Conservation (phyloP, 2,888 invertebrate genomes). For the Onthophagus sagittarius region DNA sequence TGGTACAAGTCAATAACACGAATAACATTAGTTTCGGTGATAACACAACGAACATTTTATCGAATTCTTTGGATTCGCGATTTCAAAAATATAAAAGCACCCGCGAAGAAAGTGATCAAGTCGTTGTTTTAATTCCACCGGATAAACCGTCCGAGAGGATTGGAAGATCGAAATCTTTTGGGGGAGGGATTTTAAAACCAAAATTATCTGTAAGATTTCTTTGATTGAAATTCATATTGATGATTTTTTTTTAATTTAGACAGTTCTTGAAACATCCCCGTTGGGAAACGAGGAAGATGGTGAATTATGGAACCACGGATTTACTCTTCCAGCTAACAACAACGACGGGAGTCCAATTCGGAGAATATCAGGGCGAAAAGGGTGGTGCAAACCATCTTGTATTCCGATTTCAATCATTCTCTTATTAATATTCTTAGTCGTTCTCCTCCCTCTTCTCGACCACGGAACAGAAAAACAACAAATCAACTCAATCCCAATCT, state of each 20-base stretch:
- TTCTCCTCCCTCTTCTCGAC: conserved; percentile 70
- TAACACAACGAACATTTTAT: conserved; percentile 60
- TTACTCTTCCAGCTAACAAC: conserved; percentile 58
- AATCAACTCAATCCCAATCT: conserved; percentile 26
- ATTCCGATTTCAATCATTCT: conserved; percentile 79
- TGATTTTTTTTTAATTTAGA: conserved; percentile 46
- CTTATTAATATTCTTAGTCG: conserved; percentile 73
- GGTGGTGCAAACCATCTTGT: conserved; percentile 78
- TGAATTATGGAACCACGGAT: conserved; percentile 75
- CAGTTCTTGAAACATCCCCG: conserved; percentile 65
- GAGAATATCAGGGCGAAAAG: conserved; percentile 50
- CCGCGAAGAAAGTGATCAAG: conserved; percentile 43
- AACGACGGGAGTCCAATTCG: conserved; percentile 60
- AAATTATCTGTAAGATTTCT: conserved; percentile 56
- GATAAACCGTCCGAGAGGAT: conserved; percentile 26
- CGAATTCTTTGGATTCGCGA: conserved; percentile 46
- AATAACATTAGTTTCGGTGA: conserved; percentile 70
- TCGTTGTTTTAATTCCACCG: conserved; percentile 58
- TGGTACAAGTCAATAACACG: conserved; percentile 73
- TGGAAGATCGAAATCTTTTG: conserved; percentile 22
- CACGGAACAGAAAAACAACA: conserved; percentile 57
- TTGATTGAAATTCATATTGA: neutral
- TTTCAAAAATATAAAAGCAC: conserved; percentile 17
- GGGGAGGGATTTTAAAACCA: conserved; percentile 48
- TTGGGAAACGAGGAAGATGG: conserved; percentile 65